phyloP scores from a whole-genome alignment of 2,797 vertebrate genomes.

The Micromesistius poutassou region DNA sequence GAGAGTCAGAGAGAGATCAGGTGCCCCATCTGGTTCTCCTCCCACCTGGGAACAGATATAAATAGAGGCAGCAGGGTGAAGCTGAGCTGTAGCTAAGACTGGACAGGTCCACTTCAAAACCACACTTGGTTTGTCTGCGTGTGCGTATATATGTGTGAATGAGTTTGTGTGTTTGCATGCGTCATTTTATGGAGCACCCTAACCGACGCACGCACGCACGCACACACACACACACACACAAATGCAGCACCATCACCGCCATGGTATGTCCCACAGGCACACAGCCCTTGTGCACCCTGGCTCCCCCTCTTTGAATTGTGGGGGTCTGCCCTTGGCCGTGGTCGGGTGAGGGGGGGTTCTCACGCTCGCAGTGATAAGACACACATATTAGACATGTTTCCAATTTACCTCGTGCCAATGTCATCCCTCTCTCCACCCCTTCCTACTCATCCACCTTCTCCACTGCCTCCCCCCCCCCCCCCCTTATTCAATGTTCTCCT shows the following conservation, averaged over 20 bases:
- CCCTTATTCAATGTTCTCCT: conserved; percentile 42
- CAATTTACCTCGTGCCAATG: conserved; percentile 79
- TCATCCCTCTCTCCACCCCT: conserved; percentile 43
- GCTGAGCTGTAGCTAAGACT: conserved; percentile 42
- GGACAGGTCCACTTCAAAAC: conserved; percentile 51
- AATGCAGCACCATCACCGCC: neutral
- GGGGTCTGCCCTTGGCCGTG: conserved; percentile 48
- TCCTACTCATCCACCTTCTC: conserved; percentile 45
- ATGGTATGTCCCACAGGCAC: neutral
- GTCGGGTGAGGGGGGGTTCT: neutral
- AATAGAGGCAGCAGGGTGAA: conserved; percentile 53
- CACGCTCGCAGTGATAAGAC: conserved; percentile 65
- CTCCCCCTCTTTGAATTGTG: conserved; percentile 48
- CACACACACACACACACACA: too few species aligned
- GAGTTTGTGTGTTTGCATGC: neutral
- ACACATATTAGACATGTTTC: conserved; percentile 76
- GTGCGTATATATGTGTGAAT: neutral
- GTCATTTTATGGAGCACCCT: neutral
- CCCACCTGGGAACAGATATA: conserved; percentile 64
- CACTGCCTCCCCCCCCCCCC: too few species aligned
- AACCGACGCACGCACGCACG: too few species aligned
- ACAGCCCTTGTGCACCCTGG: neutral
- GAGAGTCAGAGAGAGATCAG: conserved; percentile 37
- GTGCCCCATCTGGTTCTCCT: conserved; percentile 71
- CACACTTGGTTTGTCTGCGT: neutral